Percentiles rank a stretch among this genome's conserved stretches.
These are phyloP conservation scores for Conopomorpha cramerella DNA, from an alignment of 1,140 invertebrate species.

Conservation along the genomic window DNA sequence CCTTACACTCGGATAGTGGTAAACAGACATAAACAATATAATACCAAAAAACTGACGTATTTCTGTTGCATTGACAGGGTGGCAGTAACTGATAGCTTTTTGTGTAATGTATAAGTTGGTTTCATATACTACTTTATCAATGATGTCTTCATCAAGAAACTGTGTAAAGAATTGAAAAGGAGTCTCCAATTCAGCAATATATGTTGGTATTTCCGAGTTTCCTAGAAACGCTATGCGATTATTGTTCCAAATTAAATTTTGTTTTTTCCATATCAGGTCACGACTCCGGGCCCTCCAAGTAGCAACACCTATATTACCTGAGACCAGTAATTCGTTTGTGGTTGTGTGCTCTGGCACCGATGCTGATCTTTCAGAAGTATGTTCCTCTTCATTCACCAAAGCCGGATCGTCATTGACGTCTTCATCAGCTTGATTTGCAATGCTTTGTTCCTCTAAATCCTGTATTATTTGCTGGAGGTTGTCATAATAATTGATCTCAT, in stretches of 20 bases:
- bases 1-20: conserved; percentile 23
- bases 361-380: too few species aligned
- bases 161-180: conserved; percentile 20
- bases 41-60: conserved; percentile 28
- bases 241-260: conserved; percentile 7
- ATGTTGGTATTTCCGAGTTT: conserved; percentile 6
- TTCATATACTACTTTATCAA: conserved; percentile 21
- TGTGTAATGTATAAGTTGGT: conserved; percentile 9
- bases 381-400: too few species aligned
- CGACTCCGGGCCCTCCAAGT: too few species aligned
- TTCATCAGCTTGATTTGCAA: conserved; percentile 5
- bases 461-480: conserved; percentile 21
- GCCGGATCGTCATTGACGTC: conserved; percentile 7
- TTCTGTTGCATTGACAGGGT: conserved; percentile 21
- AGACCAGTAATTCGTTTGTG: conserved; percentile 1
- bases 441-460: conserved; percentile 19
- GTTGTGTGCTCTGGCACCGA: conserved; percentile 5
- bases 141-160: conserved; percentile 6
- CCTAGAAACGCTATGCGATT: conserved; percentile 8
- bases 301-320: conserved; percentile 12
- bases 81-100: conserved; percentile 10
- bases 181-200: conserved; percentile 17
- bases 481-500: conserved; percentile 28
- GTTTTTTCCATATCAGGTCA: conserved; percentile 9
- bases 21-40: conserved; percentile 24